Base-by-base conservation (phyloP, 2,888 invertebrate species). In the Drosophila neotestacea region DNA sequence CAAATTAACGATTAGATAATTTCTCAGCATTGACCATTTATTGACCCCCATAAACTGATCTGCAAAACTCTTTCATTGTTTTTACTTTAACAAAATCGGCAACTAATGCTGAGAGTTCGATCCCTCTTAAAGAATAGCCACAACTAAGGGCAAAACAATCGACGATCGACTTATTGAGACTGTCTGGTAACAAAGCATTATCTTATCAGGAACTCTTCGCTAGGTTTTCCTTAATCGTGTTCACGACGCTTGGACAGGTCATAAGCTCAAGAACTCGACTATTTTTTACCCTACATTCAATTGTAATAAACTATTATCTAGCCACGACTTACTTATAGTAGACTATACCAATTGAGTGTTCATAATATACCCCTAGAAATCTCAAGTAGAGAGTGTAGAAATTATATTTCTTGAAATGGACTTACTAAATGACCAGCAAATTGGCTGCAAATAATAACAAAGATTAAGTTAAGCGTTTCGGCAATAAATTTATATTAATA, bases 1-100 rank as follows among this genome's bases (percentile, higher is more conserved):
- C 84, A 58, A 16, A 80, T 72, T 80, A 52, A 60, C 42, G 83
- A 84, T 84, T 67, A 84, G 83, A 84, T 84, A 83, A 83, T 65
- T 44, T 38, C 30, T 28, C 22, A 39, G 11, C 27, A 32, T 54
- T 55, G 52, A 42, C 34, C n/a, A 55, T 55, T 32, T 28, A 6
- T 10, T n/a, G 36, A 4, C 5, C 38, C 7, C 30, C 11, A 72
- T 71, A 71, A 76, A 80, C 7, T 41, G 58, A 72, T 72, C 62
- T 77, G 47, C 44, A 7, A n/a, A 41, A 30, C 32, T 44, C 32
- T 22, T 7, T 52, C 9, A 13, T 48, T 52, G 10, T 9, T 41
- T 34, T 10, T 5, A 30, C 27, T 13, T 6, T 32, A 16, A 11
- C n/a, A 30, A 54, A 60, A 47, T 28, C 47, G 62, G 27, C 44